Evolutionary conservation across 2,888 invertebrate genomes (phyloP).

Genomic region (Cantharis rustica): DNA sequence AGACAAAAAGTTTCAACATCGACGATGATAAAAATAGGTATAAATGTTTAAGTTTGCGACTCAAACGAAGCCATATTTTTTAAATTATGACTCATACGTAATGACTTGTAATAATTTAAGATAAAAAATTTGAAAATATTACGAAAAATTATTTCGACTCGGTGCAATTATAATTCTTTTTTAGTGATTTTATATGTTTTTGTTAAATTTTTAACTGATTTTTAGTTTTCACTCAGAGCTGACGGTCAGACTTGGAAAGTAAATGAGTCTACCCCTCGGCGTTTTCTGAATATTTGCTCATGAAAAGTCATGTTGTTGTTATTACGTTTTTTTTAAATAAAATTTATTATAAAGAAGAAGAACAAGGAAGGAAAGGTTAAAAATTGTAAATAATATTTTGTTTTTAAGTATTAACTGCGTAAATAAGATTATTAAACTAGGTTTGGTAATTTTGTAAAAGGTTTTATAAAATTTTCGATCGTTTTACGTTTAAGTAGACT

Average conservation of each 20-base stretch:
- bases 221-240: not conserved
- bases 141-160: not conserved
- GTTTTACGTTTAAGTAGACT: not conserved
- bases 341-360: not conserved
- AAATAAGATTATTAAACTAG: not conserved
- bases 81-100: not conserved
- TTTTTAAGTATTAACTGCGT: not conserved
- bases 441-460: not conserved
- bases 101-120: not conserved
- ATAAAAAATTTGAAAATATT: not conserved
- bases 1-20: not conserved
- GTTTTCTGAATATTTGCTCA: not conserved
- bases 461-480: not conserved
- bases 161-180: not conserved
- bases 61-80: not conserved
- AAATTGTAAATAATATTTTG: not conserved
- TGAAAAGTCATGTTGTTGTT: not conserved
- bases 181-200: not conserved
- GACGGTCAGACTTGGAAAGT: not conserved
- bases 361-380: not conserved
- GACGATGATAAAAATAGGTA: not conserved
- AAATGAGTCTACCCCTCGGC: not conserved
- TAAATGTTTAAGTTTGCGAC: not conserved
- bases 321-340: not conserved
- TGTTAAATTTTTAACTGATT: not conserved